These are phyloP conservation scores for Onychorhynchus coronatus DNA, from an alignment of 2,113 vertebrate genomes.

Conservation along the genomic window DNA sequence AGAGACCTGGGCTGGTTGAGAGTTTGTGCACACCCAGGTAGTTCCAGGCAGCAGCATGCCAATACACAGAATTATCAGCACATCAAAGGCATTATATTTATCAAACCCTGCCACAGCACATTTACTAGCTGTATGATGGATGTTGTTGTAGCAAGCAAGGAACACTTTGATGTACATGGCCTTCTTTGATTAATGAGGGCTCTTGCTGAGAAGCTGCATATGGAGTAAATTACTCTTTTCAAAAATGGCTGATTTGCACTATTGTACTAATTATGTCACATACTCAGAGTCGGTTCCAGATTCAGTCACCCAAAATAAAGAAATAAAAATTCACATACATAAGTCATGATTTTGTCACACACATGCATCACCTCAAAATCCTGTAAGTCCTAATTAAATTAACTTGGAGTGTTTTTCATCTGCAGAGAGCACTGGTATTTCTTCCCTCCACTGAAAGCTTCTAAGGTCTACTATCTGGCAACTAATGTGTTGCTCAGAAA, in stretches of 20 bases:
- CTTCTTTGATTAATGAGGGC: slow-evolving; percentile 87
- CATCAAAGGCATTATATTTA: slow-evolving; percentile 78
- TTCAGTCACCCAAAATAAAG: slow-evolving; percentile 65
- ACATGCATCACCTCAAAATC: slow-evolving; percentile 58
- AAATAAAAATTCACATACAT: slow-evolving; percentile 28
- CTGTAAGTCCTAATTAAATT: slow-evolving; percentile 74
- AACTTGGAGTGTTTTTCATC: slow-evolving; percentile 16
- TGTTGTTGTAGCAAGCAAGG: slow-evolving; percentile 72
- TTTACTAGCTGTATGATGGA: slow-evolving; percentile 81
- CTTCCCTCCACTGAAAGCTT: neutral
- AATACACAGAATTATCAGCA: slow-evolving; percentile 73
- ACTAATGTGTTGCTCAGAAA: neutral
- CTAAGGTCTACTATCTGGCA: neutral
- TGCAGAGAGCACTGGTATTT: neutral
- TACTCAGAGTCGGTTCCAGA: slow-evolving; percentile 75
- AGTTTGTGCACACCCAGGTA: slow-evolving; percentile 14
- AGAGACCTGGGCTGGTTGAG: neutral
- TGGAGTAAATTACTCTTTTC: slow-evolving; percentile 85
- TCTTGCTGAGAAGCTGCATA: slow-evolving; percentile 77
- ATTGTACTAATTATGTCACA: slow-evolving; percentile 89
- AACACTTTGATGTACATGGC: slow-evolving; percentile 82
- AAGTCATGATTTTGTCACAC: slow-evolving; percentile 23
- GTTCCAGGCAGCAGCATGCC: slow-evolving; percentile 62
- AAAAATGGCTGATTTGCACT: slow-evolving; percentile 87
- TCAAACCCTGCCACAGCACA: slow-evolving; percentile 75